These are phyloP conservation scores for Neoseiulus cucumeris DNA, from an alignment of 1,140 invertebrate species.

Conservation along the genomic window DNA sequence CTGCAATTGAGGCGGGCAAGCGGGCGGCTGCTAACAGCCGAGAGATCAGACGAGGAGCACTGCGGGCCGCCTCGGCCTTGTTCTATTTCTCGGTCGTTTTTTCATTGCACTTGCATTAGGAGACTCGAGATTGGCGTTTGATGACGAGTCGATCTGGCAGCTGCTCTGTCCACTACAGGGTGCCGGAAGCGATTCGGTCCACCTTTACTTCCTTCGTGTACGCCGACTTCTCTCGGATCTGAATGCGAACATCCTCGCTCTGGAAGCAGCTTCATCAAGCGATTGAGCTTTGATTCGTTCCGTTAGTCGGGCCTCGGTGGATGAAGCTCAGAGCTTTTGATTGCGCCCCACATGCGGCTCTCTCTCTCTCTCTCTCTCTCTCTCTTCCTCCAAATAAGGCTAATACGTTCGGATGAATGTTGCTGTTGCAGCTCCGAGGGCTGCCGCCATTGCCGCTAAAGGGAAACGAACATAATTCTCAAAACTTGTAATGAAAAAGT, in stretches of 20 bases:
- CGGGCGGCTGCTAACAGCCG: neutral
- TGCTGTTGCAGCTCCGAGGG: neutral
- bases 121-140: neutral
- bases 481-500: conserved; percentile 8
- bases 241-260: no score
- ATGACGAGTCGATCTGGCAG: neutral
- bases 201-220: no score
- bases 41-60: neutral
- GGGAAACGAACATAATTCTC: neutral
- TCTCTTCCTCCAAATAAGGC: neutral
- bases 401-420: neutral
- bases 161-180: neutral
- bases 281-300: no score
- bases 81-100: neutral
- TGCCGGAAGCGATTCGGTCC: neutral
- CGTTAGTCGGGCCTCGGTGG: neutral
- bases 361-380: no score
- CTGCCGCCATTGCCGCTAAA: neutral
- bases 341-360: neutral
- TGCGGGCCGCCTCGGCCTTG: neutral
- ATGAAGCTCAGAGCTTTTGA: neutral
- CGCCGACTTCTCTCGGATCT: no score
- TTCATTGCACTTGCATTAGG: neutral
- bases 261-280: no score
- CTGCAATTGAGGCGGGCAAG: neutral